phyloP scores from a whole-genome alignment of 2,797 vertebrate species.

The Amblyopsis hoosieri region DNA sequence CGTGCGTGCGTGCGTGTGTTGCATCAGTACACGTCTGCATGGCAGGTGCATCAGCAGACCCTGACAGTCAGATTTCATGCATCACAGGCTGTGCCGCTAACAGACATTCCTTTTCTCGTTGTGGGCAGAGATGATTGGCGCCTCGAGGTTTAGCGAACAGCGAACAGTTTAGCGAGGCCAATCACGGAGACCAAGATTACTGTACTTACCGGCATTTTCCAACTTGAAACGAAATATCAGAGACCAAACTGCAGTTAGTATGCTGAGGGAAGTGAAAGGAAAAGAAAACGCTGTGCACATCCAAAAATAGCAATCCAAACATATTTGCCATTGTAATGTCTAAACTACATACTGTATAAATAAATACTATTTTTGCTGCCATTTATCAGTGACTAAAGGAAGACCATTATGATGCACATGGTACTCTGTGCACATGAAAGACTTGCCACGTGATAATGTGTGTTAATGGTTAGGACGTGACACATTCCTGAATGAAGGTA shows the following conservation, averaged over 20 bases:
- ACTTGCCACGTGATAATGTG: no score
- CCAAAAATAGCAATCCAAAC: no score
- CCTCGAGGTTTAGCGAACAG: conserved; percentile 37
- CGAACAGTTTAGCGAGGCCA: conserved; percentile 34
- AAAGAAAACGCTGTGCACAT: background rate
- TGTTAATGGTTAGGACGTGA: no score
- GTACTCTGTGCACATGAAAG: no score
- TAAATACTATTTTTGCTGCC: no score
- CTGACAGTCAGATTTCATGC: conserved; percentile 74
- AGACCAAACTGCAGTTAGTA: conserved; percentile 2
- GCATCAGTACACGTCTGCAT: conserved; percentile 30
- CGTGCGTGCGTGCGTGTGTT: conserved; percentile 5
- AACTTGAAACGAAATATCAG: conserved; percentile 23
- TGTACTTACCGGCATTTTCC: conserved; percentile 5
- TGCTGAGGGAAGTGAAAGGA: background rate
- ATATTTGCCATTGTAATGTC: no score
- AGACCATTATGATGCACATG: no score
- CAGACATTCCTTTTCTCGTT: conserved; percentile 37
- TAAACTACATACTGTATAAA: background rate
- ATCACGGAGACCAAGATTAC: conserved; percentile 46
- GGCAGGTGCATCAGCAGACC: conserved; percentile 61
- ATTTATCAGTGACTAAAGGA: no score
- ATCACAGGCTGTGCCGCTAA: conserved; percentile 47
- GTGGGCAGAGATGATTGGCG: conserved; percentile 48
- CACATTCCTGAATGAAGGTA: no score